Evolutionary conservation across 2,888 invertebrate genomes (phyloP).

Genomic region (Andrena hattorfiana): DNA sequence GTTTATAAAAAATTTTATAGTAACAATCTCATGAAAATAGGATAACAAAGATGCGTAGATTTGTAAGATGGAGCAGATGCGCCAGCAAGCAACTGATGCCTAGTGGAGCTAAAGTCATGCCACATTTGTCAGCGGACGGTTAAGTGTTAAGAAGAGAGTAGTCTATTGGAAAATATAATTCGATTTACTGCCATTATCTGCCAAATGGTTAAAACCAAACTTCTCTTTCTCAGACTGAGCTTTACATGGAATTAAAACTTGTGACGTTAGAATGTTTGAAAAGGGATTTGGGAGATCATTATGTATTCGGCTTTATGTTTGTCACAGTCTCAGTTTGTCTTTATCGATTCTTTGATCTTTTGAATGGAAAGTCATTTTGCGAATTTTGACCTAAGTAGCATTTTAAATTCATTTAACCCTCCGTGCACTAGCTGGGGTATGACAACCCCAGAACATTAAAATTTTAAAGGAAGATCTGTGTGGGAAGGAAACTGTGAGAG

Average conservation of each 20-base stretch:
- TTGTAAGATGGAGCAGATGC: no score
- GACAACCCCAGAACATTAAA: no score
- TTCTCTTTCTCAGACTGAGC: conserved; percentile 32
- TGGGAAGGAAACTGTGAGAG: no score
- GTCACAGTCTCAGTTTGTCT: background rate
- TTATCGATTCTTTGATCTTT: conserved; percentile 3
- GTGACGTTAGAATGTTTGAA: conserved; percentile 10
- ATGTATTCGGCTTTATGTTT: conserved; percentile 15
- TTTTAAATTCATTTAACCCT: conserved; percentile 7
- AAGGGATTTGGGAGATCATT: conserved; percentile 6
- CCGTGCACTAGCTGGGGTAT: no score
- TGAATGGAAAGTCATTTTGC: background rate
- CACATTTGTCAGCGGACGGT: no score
- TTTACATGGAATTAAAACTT: conserved; percentile 32
- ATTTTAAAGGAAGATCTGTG: no score
- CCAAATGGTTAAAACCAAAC: conserved; percentile 69
- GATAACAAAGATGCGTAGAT: no score
- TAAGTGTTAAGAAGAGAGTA: conserved; percentile 24
- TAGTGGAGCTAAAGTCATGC: no score
- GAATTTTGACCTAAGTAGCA: conserved; percentile 19
- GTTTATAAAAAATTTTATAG: no score
- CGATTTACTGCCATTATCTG: conserved; percentile 78
- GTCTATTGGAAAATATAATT: conserved; percentile 57
- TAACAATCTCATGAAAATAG: no score
- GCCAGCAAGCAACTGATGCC: no score